Base-by-base conservation (phyloP, 2,888 invertebrate species). In the Nycteola revayana region DNA sequence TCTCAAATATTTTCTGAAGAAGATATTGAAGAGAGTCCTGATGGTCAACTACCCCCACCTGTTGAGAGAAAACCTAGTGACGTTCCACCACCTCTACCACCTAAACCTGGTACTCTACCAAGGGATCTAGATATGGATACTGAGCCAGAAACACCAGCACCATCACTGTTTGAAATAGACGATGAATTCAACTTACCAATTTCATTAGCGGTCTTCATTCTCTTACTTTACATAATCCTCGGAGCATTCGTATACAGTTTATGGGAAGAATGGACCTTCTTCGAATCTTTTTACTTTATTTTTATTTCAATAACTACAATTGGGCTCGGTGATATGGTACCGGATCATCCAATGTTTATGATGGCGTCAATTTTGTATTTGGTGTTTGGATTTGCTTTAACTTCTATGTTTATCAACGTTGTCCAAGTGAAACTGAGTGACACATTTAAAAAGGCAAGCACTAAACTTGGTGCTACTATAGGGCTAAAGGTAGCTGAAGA, bases 301-400 rank as follows among this genome's bases (percentile, higher is more conserved):
- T 98, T 98, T 73, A 96, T 98, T 58, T 97, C 98, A 0, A 95
- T 98, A 93, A 96, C 97, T 1, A 99, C 98, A 0, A 98, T 99
- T 37, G 98, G 98, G n/a, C 95, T 98, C 58, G 98, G 98, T 1
- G 98, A 98, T 82, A 91, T 94, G 44, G 95, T 97, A 0, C 98
- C 98, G 1, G 91, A 94, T 73, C 95, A 96, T 80, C 97, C 97
- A 0, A 92, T 93, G 75, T 93, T 92, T 62, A 96, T 98, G 93
- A 94, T 98, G 90, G 92, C 94, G 34, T 96, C 97, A 21, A 97
- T 98, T 60, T 91, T 98, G 27, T 98, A 99, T 71, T 89, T 99
- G 35, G 94, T 98, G 10, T 96, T 99, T 61, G 99, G 99, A 4
- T 89, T 99, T 40, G 96, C 98, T 0, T 89, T 99, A 9, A 98